phyloP scores from a whole-genome alignment of 2,113 vertebrate genomes.

The Oxyura jamaicensis region DNA sequence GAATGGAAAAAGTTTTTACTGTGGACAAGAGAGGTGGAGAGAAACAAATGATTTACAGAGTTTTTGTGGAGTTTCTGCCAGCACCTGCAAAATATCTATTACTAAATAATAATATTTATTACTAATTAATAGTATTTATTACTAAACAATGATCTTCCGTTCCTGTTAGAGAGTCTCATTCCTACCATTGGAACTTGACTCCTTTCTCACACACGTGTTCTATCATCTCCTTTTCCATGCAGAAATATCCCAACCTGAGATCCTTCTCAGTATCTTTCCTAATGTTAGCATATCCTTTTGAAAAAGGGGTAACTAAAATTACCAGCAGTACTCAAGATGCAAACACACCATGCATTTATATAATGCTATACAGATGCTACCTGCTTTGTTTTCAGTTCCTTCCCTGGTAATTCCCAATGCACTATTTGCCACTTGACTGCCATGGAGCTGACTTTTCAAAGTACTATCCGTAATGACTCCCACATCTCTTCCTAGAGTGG shows the following conservation, averaged over 20 bases:
- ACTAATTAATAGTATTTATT: background rate
- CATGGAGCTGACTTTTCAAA: background rate
- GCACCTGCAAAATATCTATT: background rate
- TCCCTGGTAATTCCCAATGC: background rate
- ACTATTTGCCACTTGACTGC: background rate
- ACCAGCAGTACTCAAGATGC: background rate
- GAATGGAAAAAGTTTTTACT: background rate
- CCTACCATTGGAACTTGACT: background rate
- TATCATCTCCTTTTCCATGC: background rate
- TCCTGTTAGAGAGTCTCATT: background rate
- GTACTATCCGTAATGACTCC: background rate
- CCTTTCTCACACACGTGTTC: background rate
- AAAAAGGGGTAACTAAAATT: background rate
- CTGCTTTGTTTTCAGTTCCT: constrained; percentile 14
- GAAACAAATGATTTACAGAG: background rate
- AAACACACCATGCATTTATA: background rate
- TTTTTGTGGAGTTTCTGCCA: background rate
- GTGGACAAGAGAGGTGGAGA: background rate
- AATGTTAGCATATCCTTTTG: background rate
- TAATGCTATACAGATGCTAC: background rate
- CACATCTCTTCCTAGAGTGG: background rate
- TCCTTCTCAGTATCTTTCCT: background rate
- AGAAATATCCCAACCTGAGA: background rate
- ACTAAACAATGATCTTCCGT: background rate
- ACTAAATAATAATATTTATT: background rate